Conservation (phyloP, 2,888 invertebrate genomes). For the Lasius fuliginosus region DNA sequence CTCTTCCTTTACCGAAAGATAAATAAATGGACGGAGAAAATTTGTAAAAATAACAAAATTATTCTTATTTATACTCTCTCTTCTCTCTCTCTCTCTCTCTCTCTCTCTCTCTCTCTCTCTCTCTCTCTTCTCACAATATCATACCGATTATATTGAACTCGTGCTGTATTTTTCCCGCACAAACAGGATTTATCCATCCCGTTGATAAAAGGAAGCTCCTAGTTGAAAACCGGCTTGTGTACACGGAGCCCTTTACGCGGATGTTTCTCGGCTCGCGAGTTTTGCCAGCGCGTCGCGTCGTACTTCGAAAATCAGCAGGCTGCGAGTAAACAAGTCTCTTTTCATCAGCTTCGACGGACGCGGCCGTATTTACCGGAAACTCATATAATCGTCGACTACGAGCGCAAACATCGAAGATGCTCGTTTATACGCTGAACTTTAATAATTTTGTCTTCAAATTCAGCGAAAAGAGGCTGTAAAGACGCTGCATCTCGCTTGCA, state of each 20-base stretch:
- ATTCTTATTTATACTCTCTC: constrained; percentile 10
- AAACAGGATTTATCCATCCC: constrained; percentile 45
- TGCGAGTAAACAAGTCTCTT: constrained; percentile 73
- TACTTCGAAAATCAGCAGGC: constrained; percentile 66
- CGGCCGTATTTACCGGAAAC: constrained; percentile 70
- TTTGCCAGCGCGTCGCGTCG: constrained; percentile 44
- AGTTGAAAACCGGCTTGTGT: constrained; percentile 50
- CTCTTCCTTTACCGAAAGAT: neutral
- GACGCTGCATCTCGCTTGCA: constrained; percentile 32
- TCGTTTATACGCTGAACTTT: constrained; percentile 68
- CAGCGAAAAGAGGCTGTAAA: constrained; percentile 10
- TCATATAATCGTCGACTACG: constrained; percentile 56
- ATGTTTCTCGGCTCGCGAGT: constrained; percentile 49
- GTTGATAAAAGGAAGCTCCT: constrained; percentile 59
- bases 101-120: neutral
- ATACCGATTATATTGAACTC: constrained; percentile 39
- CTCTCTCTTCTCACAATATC: constrained; percentile 20
- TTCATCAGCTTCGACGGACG: constrained; percentile 71
- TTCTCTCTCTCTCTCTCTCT: too few species aligned
- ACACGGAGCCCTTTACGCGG: constrained; percentile 48
- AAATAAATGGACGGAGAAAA: neutral
- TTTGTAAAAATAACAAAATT: constrained; percentile 31
- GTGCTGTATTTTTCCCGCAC: constrained; percentile 13
- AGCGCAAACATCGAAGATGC: constrained; percentile 69
- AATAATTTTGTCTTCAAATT: constrained; percentile 70